Evolutionary conservation across 1,140 invertebrate species (phyloP).

Genomic region (Anagrus nilaparvatae): DNA sequence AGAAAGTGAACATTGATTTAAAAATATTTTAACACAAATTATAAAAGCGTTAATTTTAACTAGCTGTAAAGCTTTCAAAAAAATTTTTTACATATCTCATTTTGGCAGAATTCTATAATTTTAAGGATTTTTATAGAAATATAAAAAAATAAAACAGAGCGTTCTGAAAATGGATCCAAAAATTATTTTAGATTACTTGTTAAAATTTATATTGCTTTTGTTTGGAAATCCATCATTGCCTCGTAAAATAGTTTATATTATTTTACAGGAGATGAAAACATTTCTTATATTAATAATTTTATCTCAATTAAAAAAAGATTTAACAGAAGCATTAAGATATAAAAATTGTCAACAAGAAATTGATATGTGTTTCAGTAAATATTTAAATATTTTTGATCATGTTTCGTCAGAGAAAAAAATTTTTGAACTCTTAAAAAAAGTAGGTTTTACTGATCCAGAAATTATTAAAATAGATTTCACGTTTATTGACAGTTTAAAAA

Average conservation of each 20-base stretch:
- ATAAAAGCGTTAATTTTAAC: no score
- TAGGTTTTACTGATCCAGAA: slow-evolving; percentile 2
- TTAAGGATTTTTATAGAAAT: no score
- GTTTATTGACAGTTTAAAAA: background rate
- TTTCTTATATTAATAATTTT: slow-evolving; percentile 3
- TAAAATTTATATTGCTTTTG: slow-evolving; percentile 11
- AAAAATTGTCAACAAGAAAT: slow-evolving; percentile 3
- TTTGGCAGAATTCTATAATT: no score
- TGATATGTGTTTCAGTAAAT: slow-evolving; percentile 3
- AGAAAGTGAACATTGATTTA: no score
- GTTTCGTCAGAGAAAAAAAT: slow-evolving; percentile 5
- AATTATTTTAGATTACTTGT: slow-evolving; percentile 8
- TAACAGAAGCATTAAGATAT: background rate
- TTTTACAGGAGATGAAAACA: background rate
- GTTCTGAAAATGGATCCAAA: no score
- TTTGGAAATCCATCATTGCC: slow-evolving; percentile 10
- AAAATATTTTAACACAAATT: no score
- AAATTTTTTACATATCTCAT: no score
- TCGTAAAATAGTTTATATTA: slow-evolving; percentile 5
- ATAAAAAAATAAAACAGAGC: no score
- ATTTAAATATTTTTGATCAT: slow-evolving; percentile 4
- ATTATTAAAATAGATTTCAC: background rate
- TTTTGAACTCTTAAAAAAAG: slow-evolving; percentile 7
- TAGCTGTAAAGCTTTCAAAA: no score
- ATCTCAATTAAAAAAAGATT: slow-evolving; percentile 9